Base-by-base conservation (phyloP, 2,888 invertebrate species). In the Thymelicus acteon region DNA sequence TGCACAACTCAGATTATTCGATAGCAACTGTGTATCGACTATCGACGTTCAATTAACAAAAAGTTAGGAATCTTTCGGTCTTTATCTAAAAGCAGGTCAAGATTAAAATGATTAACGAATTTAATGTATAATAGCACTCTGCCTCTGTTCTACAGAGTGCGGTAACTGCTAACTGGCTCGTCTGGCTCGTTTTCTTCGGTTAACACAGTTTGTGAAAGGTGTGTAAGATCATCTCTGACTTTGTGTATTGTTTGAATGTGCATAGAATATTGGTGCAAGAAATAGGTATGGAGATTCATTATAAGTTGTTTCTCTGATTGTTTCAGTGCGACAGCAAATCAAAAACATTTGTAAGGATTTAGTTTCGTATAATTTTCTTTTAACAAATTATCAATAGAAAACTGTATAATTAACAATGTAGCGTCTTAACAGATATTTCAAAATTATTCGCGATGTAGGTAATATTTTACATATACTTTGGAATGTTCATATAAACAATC, bases 361-460 rank as follows among this genome's bases (percentile, higher is more conserved):
- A 93, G 93, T 93, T 93, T 93, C 92, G 87, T 93, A 93, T 93
- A 93, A 93, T 93, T 93, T 93, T 93, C 93, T 93, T 91, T 93
- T 93, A 93, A 93, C 93, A 93, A 93, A 93, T 93, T 92, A 93
- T 93, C 93, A 93, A 93, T 93, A 93, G 93, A 93, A 93, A 93
- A 93, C 92, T 93, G 93, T 92, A 93, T 93, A 93, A 93, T 93
- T 92, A 93, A 93, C 93, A 93, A 93, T 86, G 93, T 92, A 93
- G 92, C 88, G 87, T 92, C 93, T 93, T 93, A 93, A 93, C 92
- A 92, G 90, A 92, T 93, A 92, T 88, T 90, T 90, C 91, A 88
- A 92, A 91, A 92, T 91, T 90, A 93, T 92, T 92, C 92, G 91
- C 88, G 88, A 86, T 93, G 93, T 91, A 92, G 90, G 91, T 91